These are phyloP conservation scores for Pithys albifrons DNA, from an alignment of 2,113 vertebrate genomes.

Conservation along the genomic window DNA sequence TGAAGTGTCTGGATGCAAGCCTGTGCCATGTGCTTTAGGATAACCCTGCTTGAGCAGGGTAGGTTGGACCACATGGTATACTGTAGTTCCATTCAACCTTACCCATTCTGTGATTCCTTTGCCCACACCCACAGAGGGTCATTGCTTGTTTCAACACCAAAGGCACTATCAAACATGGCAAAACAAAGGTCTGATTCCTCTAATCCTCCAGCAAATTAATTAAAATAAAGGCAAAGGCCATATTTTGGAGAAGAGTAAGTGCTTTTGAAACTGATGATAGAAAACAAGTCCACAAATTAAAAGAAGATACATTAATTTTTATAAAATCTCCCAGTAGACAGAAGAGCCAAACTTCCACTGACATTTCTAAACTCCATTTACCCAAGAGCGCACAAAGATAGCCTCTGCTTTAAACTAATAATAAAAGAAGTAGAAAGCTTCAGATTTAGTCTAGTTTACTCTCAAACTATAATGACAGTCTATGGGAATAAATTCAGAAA, in stretches of 20 bases:
- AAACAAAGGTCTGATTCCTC: neutral
- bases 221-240: neutral
- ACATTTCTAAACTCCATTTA: neutral
- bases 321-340: neutral
- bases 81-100: neutral
- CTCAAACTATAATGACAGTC: neutral
- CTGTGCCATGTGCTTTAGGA: neutral
- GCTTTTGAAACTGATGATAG: neutral
- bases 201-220: neutral
- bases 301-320: neutral
- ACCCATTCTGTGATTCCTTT: neutral
- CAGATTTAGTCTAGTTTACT: neutral
- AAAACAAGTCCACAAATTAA: neutral
- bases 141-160: neutral
- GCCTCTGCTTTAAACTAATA: neutral
- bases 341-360: neutral
- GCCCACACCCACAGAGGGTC: neutral
- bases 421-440: neutral
- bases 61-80: neutral
- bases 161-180: neutral
- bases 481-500: slow-evolving; percentile 36
- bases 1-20: neutral
- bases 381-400: neutral
- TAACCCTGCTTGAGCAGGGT: neutral
- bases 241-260: neutral